These are phyloP conservation scores for Campaea margaritaria DNA, from an alignment of 2,888 invertebrate genomes.

Conservation along the genomic window DNA sequence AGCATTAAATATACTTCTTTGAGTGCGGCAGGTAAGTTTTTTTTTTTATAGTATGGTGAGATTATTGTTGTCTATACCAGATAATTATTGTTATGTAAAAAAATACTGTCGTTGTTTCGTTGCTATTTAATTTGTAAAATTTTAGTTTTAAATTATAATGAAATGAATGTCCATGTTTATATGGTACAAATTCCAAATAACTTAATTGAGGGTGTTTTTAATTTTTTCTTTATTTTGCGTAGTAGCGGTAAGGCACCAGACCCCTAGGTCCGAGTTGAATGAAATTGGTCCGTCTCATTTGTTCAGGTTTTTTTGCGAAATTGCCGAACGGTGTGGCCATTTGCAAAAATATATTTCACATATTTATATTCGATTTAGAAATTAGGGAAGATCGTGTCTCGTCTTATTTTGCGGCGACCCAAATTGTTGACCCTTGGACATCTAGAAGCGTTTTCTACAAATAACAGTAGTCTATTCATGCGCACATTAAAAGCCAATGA, in stretches of 20 bases:
- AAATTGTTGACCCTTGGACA: slow-evolving; percentile 5
- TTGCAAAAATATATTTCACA: neutral
- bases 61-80: too few relatives aligned
- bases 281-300: slow-evolving; percentile 4
- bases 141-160: too few relatives aligned
- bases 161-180: too few relatives aligned
- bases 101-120: too few relatives aligned
- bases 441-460: slow-evolving; percentile 8
- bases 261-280: slow-evolving; percentile 13
- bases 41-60: too few relatives aligned
- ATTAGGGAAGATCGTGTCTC: neutral
- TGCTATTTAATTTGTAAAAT: too few relatives aligned
- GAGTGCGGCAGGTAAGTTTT: too few relatives aligned
- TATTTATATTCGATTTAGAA: neutral
- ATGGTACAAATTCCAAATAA: too few relatives aligned
- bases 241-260: slow-evolving; percentile 11
- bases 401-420: neutral
- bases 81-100: too few relatives aligned
- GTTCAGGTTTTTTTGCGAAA: neutral
- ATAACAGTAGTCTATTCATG: slow-evolving; percentile 7
- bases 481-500: slow-evolving; percentile 14
- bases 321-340: neutral
- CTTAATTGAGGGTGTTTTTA: slow-evolving; percentile 9
- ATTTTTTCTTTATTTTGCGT: slow-evolving; percentile 10
- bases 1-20: too few relatives aligned